Evolutionary conservation across 2,113 vertebrate species (phyloP), one percentile per base, ranked within the genome.

Genomic region (Oxyura jamaicensis): DNA sequence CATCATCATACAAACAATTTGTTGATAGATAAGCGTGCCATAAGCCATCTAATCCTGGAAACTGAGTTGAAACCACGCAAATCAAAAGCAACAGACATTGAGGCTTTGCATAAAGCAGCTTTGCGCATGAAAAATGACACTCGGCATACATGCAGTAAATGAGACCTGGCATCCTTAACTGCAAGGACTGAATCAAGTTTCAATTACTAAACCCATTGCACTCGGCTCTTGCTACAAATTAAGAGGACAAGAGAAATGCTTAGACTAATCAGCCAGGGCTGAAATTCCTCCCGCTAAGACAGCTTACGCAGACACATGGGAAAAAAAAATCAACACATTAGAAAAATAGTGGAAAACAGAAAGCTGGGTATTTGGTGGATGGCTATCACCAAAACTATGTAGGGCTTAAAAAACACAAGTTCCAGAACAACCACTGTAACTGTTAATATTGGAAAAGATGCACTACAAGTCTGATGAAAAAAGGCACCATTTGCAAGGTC

Each of bases 21-120:
- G 56, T 13, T 44, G 36, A 78, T 13, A 71, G 73, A 53, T 50
- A 73, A 93, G 50, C 11, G 39, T 59, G 66, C 52, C 60, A 77
- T 39, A 76, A 75, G 92, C 77, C 81, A 92, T 74, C 81, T 84
- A n/a, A 93, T 94, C 82, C 71, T 63, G 62, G 73, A 71, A 94
- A 83, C 5, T 59, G 41, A 74, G 77, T 7, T 86, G 83, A 71
- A 86, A 81, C 23, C 41, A 71, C 13, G 66, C 69, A 94, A 92
- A 94, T 82, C n/a, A 84, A 76, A 83, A 75, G 33, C 29, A 92
- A 75, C 2, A 11, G 69, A 78, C 53, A 86, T 12, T 42, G 42
- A 42, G 13, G 25, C 58, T 91, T 35, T 84, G 52, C 60, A 84
- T 55, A 59, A 84, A 81, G 69, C 69, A 78, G 69, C 46, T 89